A percentile compares a stretch with the other conserved stretches of the same genome.
These are phyloP conservation scores for Oscarella lobularis DNA, from an alignment of 37 sponge, comb jelly and placozoan species.

Conservation along the genomic window DNA sequence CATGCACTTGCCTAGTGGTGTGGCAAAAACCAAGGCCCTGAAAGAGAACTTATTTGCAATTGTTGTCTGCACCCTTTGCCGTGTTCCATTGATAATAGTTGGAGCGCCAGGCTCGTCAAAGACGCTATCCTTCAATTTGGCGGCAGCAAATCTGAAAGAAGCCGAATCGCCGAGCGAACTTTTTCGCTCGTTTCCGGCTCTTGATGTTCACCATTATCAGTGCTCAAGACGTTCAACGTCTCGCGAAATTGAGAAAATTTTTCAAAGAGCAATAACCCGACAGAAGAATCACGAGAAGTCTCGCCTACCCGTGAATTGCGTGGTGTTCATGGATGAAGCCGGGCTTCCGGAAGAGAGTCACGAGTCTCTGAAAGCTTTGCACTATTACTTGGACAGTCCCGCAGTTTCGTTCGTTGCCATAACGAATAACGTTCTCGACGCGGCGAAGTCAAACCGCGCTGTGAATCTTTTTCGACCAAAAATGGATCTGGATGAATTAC, in stretches of 20 bases:
- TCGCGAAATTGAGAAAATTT: conserved; percentile 71
- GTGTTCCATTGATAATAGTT: conserved; percentile 78
- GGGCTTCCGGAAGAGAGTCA: conserved; percentile 30
- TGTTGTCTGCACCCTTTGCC: conserved; percentile 58
- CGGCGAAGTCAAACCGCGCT: conserved; percentile 24
- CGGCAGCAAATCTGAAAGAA: conserved; percentile 67
- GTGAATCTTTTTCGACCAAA: conserved; percentile 9
- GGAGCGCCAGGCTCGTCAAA: conserved; percentile 86
- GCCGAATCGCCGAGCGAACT: conserved; percentile 34
- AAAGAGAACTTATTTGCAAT: conserved; percentile 87
- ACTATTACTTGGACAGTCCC: conserved; percentile 11
- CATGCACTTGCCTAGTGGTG: conserved; percentile 52
- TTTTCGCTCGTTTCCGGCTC: conserved; percentile 55
- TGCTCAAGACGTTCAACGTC: conserved; percentile 85
- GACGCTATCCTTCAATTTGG: conserved; percentile 82
- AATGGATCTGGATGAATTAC: neutral
- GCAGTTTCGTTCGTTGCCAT: conserved; percentile 25
- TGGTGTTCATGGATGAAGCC: conserved; percentile 48
- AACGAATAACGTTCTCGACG: conserved; percentile 16
- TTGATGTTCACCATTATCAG: conserved; percentile 78
- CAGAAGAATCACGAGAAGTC: conserved; percentile 16
- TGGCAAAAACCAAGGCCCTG: conserved; percentile 75
- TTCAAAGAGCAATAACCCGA: conserved; percentile 66
- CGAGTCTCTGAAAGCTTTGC: conserved; percentile 24
- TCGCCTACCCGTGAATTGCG: neutral